Conservation (phyloP, 2,888 invertebrate species). For the Acholoe squamosa region DNA sequence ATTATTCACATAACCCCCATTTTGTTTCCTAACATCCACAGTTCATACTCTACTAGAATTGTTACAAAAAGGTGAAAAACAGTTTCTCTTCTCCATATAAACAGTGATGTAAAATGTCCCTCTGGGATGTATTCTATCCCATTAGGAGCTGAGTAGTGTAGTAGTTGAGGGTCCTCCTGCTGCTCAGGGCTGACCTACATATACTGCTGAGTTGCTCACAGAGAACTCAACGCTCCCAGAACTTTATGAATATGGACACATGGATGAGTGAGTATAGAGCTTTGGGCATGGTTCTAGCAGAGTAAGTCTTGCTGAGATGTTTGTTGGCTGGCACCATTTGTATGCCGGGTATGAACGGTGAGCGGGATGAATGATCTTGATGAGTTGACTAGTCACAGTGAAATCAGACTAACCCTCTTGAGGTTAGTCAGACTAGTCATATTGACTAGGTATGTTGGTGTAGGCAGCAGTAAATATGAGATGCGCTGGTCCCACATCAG, state of each 20-base stretch:
- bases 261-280: neutral
- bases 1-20: constrained; percentile 26
- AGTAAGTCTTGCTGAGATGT: constrained; percentile 13
- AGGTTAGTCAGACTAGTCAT: neutral
- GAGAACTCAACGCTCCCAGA: neutral
- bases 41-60: neutral
- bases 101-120: constrained; percentile 1
- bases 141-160: neutral
- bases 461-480: neutral
- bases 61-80: constrained; percentile 40
- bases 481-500: neutral
- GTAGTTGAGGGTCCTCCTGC: constrained; percentile 16
- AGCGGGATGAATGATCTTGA: neutral
- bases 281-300: neutral
- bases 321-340: neutral
- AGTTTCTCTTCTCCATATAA: constrained; percentile 9
- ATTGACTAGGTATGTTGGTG: neutral
- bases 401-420: neutral
- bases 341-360: neutral
- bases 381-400: constrained; percentile 5
- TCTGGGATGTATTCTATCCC: neutral
- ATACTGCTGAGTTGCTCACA: neutral
- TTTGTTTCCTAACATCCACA: constrained; percentile 7
- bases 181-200: constrained; percentile 18
- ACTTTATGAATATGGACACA: neutral